Percentiles rank a stretch among this genome's conserved stretches.
These are phyloP conservation scores for Drosophila ezoana DNA, from an alignment of 2,888 invertebrate species.

Conservation along the genomic window DNA sequence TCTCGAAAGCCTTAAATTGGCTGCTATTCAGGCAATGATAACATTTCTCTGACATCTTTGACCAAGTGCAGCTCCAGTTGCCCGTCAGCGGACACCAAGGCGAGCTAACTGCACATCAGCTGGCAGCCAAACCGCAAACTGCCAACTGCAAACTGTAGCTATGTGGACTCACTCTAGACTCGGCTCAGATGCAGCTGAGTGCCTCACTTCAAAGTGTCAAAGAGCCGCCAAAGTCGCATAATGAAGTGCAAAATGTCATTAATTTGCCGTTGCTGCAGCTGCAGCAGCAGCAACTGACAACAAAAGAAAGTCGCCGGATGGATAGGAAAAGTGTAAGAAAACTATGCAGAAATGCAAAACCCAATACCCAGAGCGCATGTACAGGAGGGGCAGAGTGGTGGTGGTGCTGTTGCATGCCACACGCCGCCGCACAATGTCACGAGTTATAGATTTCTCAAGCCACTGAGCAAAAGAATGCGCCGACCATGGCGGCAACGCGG, in stretches of 20 bases:
- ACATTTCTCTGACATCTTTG: slow-evolving; percentile 35
- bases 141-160: slow-evolving; percentile 10
- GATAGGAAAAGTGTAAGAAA: slow-evolving; percentile 63
- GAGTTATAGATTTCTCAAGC: slow-evolving; percentile 80
- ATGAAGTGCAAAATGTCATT: slow-evolving; percentile 81
- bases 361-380: slow-evolving; percentile 20
- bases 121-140: slow-evolving; percentile 66
- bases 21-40: slow-evolving; percentile 18
- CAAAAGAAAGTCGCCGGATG: slow-evolving; percentile 70
- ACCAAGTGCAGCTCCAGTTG: slow-evolving; percentile 40
- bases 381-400: background rate
- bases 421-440: slow-evolving; percentile 75
- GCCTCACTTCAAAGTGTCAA: slow-evolving; percentile 82
- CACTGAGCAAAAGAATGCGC: slow-evolving; percentile 69
- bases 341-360: slow-evolving; percentile 76
- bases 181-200: slow-evolving; percentile 65
- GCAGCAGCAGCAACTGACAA: slow-evolving; percentile 53
- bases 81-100: slow-evolving; percentile 32
- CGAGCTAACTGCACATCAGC: slow-evolving; percentile 72
- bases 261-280: slow-evolving; percentile 73
- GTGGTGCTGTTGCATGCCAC: slow-evolving; percentile 55
- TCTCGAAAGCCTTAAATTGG: slow-evolving; percentile 1
- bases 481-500: slow-evolving; percentile 35
- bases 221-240: slow-evolving; percentile 77
- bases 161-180: slow-evolving; percentile 30